phyloP scores from a whole-genome alignment of 2,113 vertebrate species.

The Neogobius melanostomus region DNA sequence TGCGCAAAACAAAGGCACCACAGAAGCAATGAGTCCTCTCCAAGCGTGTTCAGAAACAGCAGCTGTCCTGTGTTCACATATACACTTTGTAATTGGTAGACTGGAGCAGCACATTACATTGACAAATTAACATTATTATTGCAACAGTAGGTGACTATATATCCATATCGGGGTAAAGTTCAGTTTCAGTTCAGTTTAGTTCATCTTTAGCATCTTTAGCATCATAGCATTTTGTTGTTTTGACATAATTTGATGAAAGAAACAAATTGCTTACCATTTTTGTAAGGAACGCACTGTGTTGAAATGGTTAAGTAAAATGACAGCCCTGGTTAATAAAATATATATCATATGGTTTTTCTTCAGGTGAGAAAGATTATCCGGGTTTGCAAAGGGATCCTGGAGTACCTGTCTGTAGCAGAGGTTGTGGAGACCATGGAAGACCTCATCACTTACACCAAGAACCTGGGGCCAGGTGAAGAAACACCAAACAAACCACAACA shows the following conservation, averaged over 20 bases:
- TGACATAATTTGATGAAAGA: too few relatives aligned
- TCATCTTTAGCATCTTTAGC: too few relatives aligned
- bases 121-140: too few relatives aligned
- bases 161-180: background rate
- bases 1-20: conserved; percentile 9
- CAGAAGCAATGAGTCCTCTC: conserved; percentile 32
- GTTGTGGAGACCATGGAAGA: conserved; percentile 99
- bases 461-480: conserved; percentile 90
- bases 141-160: too few relatives aligned
- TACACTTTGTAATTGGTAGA: too few relatives aligned
- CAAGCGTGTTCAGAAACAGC: conserved; percentile 20
- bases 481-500: background rate
- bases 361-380: conserved; percentile 97
- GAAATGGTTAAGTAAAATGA: too few relatives aligned
- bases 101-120: too few relatives aligned
- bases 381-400: conserved; percentile 97
- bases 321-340: background rate
- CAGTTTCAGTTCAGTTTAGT: background rate
- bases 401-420: conserved; percentile 95
- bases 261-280: too few relatives aligned
- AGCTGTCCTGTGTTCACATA: background rate
- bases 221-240: too few relatives aligned
- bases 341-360: conserved; percentile 29
- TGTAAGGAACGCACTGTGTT: too few relatives aligned
- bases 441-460: conserved; percentile 98